Evolutionary conservation across 2,888 invertebrate species (phyloP), one percentile per base, ranked within the genome.

Genomic region (Cataglyphis rosenhaueri): DNA sequence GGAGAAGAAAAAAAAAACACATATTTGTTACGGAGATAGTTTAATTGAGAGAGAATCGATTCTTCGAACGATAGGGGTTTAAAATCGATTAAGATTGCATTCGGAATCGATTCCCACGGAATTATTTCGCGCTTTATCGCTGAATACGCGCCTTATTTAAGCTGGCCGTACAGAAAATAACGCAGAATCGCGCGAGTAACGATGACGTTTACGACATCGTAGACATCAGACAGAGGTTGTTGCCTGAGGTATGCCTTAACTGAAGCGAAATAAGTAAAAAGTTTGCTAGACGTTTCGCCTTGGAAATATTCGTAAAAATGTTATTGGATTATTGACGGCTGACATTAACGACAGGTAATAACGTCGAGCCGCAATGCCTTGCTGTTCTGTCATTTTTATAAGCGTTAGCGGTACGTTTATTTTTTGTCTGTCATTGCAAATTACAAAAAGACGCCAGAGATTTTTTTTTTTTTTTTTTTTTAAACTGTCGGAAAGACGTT

Each of bases 151-250:
- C 79, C 73, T 84, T 86, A 85, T 87, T 86, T 86, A 87, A 75
- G 66, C 66, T 52, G 70, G 81, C 81, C 71, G 68, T 75, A 71
- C 71, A 62, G 81, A 85, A 82, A 82, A 68, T 76, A 82, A 81
- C 52, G 57, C 64, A 66, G 66, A 84, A 83, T 83, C 79, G 84
- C 62, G 48, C 61, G 81, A 85, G 59, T 87, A 84, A 84, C 88
- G 86, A 52, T 65, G 86, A 88, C 84, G 64, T 88, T 88, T 88
- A 88, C 76, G 83, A 83, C 84, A 78, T 68, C 73, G 79, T 83
- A 83, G 81, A 85, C 85, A 68, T 84, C 75, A n/a, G 64, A 15
- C 81, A 62, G 32, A 66, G 82, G 55, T 84, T 73, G 68, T 84
- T 64, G 68, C 62, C 48, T 25, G 79, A 66, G 44, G 55, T 29